These are phyloP conservation scores for Sceliomorpha sp. DNA, from an alignment of 2,888 invertebrate genomes.

Conservation along the genomic window DNA sequence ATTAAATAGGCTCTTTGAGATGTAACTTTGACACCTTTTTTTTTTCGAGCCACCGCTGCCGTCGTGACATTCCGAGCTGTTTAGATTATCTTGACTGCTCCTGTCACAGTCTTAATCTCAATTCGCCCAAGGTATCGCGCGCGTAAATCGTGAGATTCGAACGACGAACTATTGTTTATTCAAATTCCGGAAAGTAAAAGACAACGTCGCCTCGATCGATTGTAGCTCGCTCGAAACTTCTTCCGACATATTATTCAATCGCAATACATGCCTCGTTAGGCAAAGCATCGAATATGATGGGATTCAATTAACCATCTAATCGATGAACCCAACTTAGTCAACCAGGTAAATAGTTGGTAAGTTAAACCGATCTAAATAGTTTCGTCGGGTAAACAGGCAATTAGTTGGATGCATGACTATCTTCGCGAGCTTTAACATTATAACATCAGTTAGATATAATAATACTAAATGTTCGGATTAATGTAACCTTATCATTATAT, in stretches of 20 bases:
- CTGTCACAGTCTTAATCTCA: constrained; percentile 15
- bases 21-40: constrained; percentile 65
- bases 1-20: constrained; percentile 70
- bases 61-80: constrained; percentile 42
- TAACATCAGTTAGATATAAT: constrained; percentile 2
- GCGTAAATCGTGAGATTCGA: constrained; percentile 2
- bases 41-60: constrained; percentile 56
- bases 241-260: constrained; percentile 17
- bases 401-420: constrained; percentile 24
- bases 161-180: too few relatives aligned
- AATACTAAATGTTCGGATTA: too few relatives aligned
- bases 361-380: constrained; percentile 30
- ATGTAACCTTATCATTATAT: too few relatives aligned
- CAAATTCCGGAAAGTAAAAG: too few relatives aligned
- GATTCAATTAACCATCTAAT: constrained; percentile 36
- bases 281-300: constrained; percentile 24
- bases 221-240: constrained; percentile 7
- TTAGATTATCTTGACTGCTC: constrained; percentile 60
- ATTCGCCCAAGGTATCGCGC: constrained; percentile 7
- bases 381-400: constrained; percentile 28
- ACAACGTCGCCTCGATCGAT: not conserved
- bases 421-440: constrained; percentile 1
- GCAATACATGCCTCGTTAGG: constrained; percentile 20
- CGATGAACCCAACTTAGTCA: constrained; percentile 35
- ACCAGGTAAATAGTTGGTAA: constrained; percentile 31